A percentile compares a stretch with the other conserved stretches of the same genome.
phyloP scores from a whole-genome alignment of 1,140 invertebrate genomes.

The Euura lappo region DNA sequence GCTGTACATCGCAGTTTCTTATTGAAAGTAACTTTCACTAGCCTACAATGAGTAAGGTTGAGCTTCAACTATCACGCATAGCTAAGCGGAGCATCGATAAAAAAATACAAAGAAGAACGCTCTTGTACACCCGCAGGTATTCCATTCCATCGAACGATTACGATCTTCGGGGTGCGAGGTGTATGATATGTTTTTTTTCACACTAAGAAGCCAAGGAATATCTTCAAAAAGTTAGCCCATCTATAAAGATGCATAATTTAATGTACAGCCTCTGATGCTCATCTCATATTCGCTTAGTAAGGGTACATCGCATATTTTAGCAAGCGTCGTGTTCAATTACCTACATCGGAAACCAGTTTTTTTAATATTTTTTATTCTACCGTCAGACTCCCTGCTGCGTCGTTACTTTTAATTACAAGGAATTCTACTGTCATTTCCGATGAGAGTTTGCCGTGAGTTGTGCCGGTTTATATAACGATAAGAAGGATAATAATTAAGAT shows the following conservation, averaged over 20 bases:
- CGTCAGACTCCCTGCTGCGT: neutral
- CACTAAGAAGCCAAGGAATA: neutral
- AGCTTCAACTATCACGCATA: neutral
- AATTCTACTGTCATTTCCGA: neutral
- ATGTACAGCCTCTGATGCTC: neutral
- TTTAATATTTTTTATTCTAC: neutral
- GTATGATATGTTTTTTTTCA: neutral
- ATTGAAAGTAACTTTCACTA: neutral
- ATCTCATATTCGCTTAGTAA: neutral
- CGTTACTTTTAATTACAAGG: neutral
- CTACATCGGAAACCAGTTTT: neutral
- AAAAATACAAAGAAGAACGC: neutral
- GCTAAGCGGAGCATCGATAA: neutral
- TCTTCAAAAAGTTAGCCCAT: neutral
- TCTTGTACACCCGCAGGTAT: no score
- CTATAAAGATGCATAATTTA: neutral
- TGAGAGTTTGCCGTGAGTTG: neutral
- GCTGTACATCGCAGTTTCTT: neutral
- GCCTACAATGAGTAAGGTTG: neutral
- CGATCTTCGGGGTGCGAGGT: no score
- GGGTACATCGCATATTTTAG: neutral
- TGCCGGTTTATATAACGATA: neutral
- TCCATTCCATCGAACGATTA: no score
- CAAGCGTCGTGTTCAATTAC: neutral
- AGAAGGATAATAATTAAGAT: conserved; percentile 4